These are phyloP conservation scores for Poeciliopsis occidentalis DNA, from an alignment of 2,113 vertebrate species.

Conservation along the genomic window DNA sequence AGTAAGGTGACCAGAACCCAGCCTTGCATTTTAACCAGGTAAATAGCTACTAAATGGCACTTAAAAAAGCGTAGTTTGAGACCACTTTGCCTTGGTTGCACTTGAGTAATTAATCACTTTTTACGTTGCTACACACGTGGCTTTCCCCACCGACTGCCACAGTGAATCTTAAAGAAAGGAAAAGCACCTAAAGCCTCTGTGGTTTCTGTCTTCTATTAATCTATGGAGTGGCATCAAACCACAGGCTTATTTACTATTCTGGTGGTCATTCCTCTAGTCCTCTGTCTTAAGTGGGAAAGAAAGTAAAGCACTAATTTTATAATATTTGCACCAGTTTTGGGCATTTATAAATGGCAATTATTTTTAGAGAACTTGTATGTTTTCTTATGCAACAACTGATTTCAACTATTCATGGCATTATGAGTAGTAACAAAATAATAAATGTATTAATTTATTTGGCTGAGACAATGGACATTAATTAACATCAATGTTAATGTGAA, in stretches of 20 bases:
- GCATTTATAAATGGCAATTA: too few relatives aligned
- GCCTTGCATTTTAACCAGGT: background rate
- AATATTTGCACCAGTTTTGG: too few relatives aligned
- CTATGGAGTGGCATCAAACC: constrained; percentile 47
- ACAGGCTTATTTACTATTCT: constrained; percentile 60
- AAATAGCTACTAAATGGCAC: constrained; percentile 31
- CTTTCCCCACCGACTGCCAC: background rate
- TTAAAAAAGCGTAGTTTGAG: constrained; percentile 29
- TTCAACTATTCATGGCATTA: too few relatives aligned
- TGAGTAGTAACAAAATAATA: too few relatives aligned
- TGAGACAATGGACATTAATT: too few relatives aligned
- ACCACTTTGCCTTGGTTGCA: constrained; percentile 48
- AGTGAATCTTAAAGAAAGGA: constrained; percentile 21
- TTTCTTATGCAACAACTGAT: too few relatives aligned
- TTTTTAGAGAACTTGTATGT: too few relatives aligned
- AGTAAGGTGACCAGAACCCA: background rate
- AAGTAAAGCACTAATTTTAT: too few relatives aligned
- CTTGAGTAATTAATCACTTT: constrained; percentile 60
- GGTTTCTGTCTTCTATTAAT: constrained; percentile 53
- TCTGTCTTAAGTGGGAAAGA: too few relatives aligned
- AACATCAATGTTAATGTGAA: too few relatives aligned
- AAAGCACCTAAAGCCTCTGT: constrained; percentile 20
- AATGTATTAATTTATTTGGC: too few relatives aligned
- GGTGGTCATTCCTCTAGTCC: constrained; percentile 56
- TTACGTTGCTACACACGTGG: constrained; percentile 39